Base-by-base conservation (phyloP, 1,140 invertebrate species). In the Maconellicoccus hirsutus region DNA sequence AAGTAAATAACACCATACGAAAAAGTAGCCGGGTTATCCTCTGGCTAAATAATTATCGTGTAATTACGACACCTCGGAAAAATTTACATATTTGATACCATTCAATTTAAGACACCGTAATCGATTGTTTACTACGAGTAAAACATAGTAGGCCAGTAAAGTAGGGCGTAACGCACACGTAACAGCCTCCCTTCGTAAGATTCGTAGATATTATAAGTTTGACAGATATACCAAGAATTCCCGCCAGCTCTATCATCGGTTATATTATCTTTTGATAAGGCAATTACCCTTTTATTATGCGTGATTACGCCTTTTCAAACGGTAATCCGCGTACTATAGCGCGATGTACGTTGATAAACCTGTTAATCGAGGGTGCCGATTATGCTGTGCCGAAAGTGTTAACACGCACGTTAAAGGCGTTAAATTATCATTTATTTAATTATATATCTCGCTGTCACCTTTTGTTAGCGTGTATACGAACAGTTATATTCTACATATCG, bases 341-440 rank as follows among this genome's bases (percentile, higher is more conserved):
- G 3, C 29, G 29, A n/a, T 33, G 12, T 6, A 16, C 16, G 10
- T 52, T 19, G 42, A 19, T 52, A 52, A 52, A 52, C 42, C 42
- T 52, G 42, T 52, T 52, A 52, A 52, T 52, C 42, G 42, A 8
- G 12, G 42, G 16, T 52, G 42, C 6, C n/a, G 42, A 52, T 52
- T 52, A 52, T 52, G n/a, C 42, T 19, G 42, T 16, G 2, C 42
- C 2, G 3, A 19, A 8, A 52, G 16, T 8, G 42, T 52, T 52
- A 52, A 52, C 42, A 52, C 42, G 42, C 42, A 52, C 42, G 16
- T 2, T 16, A 52, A 52, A 52, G n/a, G 42, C 42, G 42, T 52
- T 52, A 52, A 52, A 52, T 52, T 52, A 52, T 52, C n/a, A 52
- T 52, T 52, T 52, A 52, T 52, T 52, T 52, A 52, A 52, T 52